Base-by-base conservation (phyloP, 1,140 invertebrate species). In the Parapsyche elsis region DNA sequence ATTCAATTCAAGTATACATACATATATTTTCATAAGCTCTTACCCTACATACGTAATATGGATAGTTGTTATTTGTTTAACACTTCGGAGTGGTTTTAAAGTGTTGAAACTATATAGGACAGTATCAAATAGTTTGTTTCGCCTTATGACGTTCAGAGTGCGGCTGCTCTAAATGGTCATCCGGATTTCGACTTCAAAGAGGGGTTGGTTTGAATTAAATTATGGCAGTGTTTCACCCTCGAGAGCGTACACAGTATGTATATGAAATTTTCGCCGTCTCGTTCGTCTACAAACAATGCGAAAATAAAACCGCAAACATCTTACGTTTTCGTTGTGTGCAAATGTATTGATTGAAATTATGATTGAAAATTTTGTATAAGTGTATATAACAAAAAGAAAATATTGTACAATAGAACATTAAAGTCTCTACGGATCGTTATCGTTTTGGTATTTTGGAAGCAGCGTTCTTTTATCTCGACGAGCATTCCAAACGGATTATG, bases 111-210 rank as follows among this genome's bases (percentile, higher is more conserved):
- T 73, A 38, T 1, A 44, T 45, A 10, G 9, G 1, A 46, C 38
- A 38, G 5, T 0, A 24, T 46, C 23, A 30, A 46, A 14, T 44
- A 19, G 67, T 57, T 77, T 26, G 67, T 80, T 67, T 49, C 57
- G 44, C 71, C 49, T 76, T 44, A 80, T 46, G 46, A 80, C 71
- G 24, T 61, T 14, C n/a, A 59, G 44, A 71, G 10, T 61, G 71
- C 53, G 46, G 44, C 45, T 73, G 80, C 19, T 21, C 76, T 71
- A 81, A 81, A 78, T 74, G 53, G 70, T 64, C 76, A 81, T 81
- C 70, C 46, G 80, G 67, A 81, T 81, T 81, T 81, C 49, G 70
- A 77, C 75, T 61, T 78, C 76, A 78, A 78, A 77, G 76, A 49
- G 64, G 76, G 53, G 76, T 71, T n/a, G 21, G 61, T 45, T 81